Conservation (phyloP, 2,888 invertebrate species). For the Calliopum simillimum region DNA sequence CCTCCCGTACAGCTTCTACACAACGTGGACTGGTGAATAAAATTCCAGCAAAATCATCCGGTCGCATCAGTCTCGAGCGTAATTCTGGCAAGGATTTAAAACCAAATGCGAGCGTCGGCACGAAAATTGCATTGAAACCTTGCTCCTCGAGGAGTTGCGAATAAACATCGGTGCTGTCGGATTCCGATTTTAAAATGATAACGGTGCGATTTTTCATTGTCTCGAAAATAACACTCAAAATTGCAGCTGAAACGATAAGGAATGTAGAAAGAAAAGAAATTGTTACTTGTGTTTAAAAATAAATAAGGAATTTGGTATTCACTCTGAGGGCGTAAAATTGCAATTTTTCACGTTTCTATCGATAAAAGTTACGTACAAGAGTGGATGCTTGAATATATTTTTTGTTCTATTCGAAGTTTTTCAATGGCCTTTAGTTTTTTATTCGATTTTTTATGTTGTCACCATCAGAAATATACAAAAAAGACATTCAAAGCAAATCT, state of each 20-base stretch:
- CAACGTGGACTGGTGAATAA: constrained; percentile 72
- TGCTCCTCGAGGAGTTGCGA: constrained; percentile 65
- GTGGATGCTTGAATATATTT: too few relatives aligned
- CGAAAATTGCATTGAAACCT: constrained; percentile 67
- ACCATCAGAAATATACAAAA: too few relatives aligned
- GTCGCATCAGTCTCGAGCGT: constrained; percentile 64
- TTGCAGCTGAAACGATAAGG: neutral
- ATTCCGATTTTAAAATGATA: constrained; percentile 66
- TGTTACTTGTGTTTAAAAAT: neutral
- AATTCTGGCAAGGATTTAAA: constrained; percentile 69
- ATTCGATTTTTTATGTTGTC: too few relatives aligned
- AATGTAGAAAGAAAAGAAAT: neutral
- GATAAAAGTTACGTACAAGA: neutral
- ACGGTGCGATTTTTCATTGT: constrained; percentile 52
- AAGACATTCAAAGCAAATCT: too few relatives aligned
- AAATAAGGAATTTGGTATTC: neutral
- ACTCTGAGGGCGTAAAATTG: neutral
- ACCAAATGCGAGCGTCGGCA: constrained; percentile 70
- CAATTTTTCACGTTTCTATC: neutral
- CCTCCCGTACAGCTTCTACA: constrained; percentile 68
- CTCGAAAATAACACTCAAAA: neutral
- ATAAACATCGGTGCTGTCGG: constrained; percentile 68
- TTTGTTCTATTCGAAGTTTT: too few relatives aligned
- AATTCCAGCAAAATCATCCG: constrained; percentile 68
- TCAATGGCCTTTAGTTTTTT: too few relatives aligned